These are phyloP conservation scores for Tyria jacobaeae DNA, from an alignment of 2,888 invertebrate species.

Conservation along the genomic window DNA sequence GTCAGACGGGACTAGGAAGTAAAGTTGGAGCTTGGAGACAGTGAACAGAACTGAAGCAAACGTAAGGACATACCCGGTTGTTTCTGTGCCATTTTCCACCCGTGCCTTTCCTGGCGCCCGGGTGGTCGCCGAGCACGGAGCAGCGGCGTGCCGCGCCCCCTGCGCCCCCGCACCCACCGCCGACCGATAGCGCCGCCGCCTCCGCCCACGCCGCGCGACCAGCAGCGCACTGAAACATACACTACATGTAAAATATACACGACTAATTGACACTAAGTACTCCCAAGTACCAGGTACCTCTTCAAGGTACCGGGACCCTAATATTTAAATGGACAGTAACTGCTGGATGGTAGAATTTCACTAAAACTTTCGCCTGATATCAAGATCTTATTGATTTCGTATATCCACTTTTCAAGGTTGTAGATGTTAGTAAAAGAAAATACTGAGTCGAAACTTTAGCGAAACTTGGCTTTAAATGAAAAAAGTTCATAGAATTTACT, in stretches of 20 bases:
- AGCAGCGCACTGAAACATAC: conserved; percentile 91
- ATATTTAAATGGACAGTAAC: not conserved
- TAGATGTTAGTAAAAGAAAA: no score
- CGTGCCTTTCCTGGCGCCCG: conserved; percentile 80
- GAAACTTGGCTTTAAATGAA: no score
- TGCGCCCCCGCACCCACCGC: conserved; percentile 82
- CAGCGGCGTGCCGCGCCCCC: conserved; percentile 86
- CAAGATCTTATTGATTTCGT: no score
- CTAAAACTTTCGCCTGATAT: no score
- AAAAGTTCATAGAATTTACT: no score
- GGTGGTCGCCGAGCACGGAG: conserved; percentile 89
- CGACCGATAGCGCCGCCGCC: conserved; percentile 81
- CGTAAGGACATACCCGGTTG: conserved; percentile 89
- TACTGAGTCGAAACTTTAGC: no score
- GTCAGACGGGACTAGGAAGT: no score
- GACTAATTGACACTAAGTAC: not conserved
- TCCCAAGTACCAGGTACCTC: not conserved
- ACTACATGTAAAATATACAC: conserved; percentile 5
- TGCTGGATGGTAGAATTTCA: no score
- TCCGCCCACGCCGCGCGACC: conserved; percentile 95
- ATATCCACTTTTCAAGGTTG: no score
- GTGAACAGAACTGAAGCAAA: not conserved
- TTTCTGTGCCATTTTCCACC: conserved; percentile 94
- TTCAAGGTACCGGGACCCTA: no score
- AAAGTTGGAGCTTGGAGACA: no score